Conservation (phyloP, 1,140 invertebrate species). For the Brachionus rotundiformis region DNA sequence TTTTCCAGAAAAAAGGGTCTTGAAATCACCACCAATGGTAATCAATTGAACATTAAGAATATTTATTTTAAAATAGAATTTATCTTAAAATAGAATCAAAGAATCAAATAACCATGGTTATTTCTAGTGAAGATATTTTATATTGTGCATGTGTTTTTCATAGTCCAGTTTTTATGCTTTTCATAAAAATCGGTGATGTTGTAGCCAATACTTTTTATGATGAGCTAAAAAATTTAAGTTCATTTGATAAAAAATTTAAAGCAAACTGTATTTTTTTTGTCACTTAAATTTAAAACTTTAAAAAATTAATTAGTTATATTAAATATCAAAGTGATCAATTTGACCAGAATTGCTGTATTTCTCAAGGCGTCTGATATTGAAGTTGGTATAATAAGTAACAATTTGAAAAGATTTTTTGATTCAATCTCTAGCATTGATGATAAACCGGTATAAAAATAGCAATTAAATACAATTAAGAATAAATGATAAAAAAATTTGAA, state of each 20-base stretch:
- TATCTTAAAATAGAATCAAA: background rate
- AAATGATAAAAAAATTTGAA: too few relatives aligned
- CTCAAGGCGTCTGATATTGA: background rate
- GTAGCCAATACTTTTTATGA: constrained; percentile 36
- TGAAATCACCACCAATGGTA: constrained; percentile 10
- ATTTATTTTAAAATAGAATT: background rate
- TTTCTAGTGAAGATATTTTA: constrained; percentile 30
- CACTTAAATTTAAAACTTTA: background rate
- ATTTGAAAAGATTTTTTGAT: constrained; percentile 38
- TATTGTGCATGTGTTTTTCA: constrained; percentile 48
- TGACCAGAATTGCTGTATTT: constrained; percentile 14
- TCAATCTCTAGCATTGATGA: background rate
- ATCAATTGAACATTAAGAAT: background rate
- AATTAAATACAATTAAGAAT: too few relatives aligned
- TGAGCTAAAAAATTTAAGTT: background rate
- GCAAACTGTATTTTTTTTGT: constrained; percentile 43
- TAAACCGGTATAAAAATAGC: constrained; percentile 3
- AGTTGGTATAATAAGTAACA: constrained; percentile 10
- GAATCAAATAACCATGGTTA: constrained; percentile 36
- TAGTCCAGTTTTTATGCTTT: constrained; percentile 17
- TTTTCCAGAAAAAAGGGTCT: constrained; percentile 31
- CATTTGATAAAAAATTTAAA: constrained; percentile 37
- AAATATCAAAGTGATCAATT: constrained; percentile 23
- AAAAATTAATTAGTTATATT: background rate
- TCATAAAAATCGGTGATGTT: constrained; percentile 27